Evolutionary conservation across 2,888 invertebrate species (phyloP), one percentile per base, ranked within the genome.

Genomic region (Bembecia ichneumoniformis): DNA sequence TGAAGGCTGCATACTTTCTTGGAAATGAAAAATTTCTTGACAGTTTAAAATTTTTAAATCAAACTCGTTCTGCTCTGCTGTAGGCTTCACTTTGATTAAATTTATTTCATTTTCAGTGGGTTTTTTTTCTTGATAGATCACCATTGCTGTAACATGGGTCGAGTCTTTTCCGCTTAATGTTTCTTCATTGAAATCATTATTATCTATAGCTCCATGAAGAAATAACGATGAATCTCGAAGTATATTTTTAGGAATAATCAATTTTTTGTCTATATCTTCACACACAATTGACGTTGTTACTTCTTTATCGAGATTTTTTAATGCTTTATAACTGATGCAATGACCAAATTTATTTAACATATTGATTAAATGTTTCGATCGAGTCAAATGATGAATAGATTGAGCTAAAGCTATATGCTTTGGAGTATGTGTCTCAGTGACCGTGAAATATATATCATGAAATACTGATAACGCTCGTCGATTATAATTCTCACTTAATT

Each of bases 391-490:
- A 48, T 52, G 52, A 11, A 52, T 48, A 20, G 35, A 52, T 52
- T 52, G 15, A 45, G 52, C 52, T 52, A 50, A 52, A 48, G 48
- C 48, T 43, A 50, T 43, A 50, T 50, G 48, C 17, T 52, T 52
- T 48, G 50, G 48, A 34, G 52, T 52, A 46, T 52, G 48, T 40
- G 51, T 51, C 28, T 51, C 47, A 47, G 51, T 51, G 28, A 53
- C 16, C 15, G 17, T 51, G 13, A 44, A 48, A 43, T 44, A 46
- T 46, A 28, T 57, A 44, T 57, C 56, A 51, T 49, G 50, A 55
- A 56, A 56, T 35, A 56, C 53, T 35, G 56, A 55, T 47, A 50
- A 50, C 35, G 53, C 56, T 55, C 56, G 20, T 58, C 49, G 7
- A 52, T 52, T 35, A 53, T 56, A 49, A 35, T 54, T 58, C 3